phyloP scores from a whole-genome alignment of 2,113 vertebrate species.

The Thunnus maccoyii region DNA sequence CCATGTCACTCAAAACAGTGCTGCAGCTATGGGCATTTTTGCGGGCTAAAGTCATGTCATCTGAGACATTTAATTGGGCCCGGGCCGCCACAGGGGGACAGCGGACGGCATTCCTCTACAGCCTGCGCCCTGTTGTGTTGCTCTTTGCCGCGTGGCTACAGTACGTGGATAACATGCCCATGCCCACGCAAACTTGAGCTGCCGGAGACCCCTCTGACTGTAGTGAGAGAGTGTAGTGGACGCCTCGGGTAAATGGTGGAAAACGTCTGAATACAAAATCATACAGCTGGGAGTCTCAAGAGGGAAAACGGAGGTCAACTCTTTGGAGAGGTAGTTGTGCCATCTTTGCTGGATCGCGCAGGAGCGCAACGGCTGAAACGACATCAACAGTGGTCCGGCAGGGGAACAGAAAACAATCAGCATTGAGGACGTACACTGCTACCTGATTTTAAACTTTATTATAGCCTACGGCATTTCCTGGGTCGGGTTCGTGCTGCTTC shows the following conservation, averaged over 20 bases:
- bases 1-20: constrained; percentile 86
- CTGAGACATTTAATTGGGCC: constrained; percentile 95
- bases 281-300: background rate
- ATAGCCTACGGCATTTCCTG: constrained; percentile 34
- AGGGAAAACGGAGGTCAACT: constrained; percentile 24
- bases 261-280: constrained; percentile 1
- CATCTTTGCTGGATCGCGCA: constrained; percentile 33
- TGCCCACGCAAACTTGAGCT: constrained; percentile 46
- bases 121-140: constrained; percentile 81
- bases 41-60: constrained; percentile 94
- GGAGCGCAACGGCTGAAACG: constrained; percentile 3
- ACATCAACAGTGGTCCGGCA: constrained; percentile 9
- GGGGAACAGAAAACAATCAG: background rate
- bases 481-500: constrained; percentile 46
- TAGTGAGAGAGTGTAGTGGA: background rate
- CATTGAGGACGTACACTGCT: constrained; percentile 23
- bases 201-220: constrained; percentile 26
- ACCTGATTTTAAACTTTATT: constrained; percentile 3
- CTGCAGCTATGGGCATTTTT: constrained; percentile 92
- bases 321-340: constrained; percentile 17
- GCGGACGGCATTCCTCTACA: constrained; percentile 89
- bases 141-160: constrained; percentile 51
- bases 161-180: constrained; percentile 62
- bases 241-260: background rate
- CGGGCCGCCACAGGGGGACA: constrained; percentile 88